Evolutionary conservation across 2,888 invertebrate species (phyloP).

Genomic region (Oscheius sp.): DNA sequence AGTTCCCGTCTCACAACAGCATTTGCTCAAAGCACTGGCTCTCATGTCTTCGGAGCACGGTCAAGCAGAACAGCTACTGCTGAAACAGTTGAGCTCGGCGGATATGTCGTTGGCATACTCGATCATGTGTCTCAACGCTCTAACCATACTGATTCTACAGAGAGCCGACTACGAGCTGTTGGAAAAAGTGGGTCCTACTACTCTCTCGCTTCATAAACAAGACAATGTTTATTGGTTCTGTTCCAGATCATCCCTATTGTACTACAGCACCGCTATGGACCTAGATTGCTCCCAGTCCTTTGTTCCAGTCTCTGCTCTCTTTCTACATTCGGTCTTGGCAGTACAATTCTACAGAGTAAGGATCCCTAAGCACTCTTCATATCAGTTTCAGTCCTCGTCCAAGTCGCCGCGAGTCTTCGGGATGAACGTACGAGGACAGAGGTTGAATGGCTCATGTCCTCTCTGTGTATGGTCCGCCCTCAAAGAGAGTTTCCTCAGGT

Average conservation of each 20-base stretch:
- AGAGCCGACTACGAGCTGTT: slow-evolving; percentile 63
- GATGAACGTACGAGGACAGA: slow-evolving; percentile 63
- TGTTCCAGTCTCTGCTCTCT: slow-evolving; percentile 56
- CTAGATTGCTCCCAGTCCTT: slow-evolving; percentile 57
- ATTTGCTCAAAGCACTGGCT: slow-evolving; percentile 33
- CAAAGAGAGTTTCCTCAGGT: slow-evolving; percentile 37
- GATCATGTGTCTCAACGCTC: slow-evolving; percentile 63
- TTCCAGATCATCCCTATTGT: slow-evolving; percentile 44
- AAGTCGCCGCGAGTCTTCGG: slow-evolving; percentile 34
- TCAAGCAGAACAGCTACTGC: slow-evolving; percentile 48
- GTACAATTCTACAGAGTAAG: slow-evolving; percentile 34
- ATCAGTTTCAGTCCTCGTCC: slow-evolving; percentile 15
- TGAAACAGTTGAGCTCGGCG: slow-evolving; percentile 42
- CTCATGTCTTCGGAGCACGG: slow-evolving; percentile 31
- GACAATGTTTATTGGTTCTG: not conserved
- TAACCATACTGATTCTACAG: slow-evolving; percentile 64
- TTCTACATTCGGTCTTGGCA: slow-evolving; percentile 46
- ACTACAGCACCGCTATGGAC: slow-evolving; percentile 53
- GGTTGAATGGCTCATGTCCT: slow-evolving; percentile 64
- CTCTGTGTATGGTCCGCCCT: slow-evolving; percentile 50
- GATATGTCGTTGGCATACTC: slow-evolving; percentile 45
- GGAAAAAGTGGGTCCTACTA: slow-evolving; percentile 24
- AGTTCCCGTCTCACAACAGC: slow-evolving; percentile 8
- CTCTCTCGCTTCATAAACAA: too few species aligned
- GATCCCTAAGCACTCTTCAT: not conserved